phyloP scores from a whole-genome alignment of 2,888 invertebrate genomes.

The Ochropleura plecta region DNA sequence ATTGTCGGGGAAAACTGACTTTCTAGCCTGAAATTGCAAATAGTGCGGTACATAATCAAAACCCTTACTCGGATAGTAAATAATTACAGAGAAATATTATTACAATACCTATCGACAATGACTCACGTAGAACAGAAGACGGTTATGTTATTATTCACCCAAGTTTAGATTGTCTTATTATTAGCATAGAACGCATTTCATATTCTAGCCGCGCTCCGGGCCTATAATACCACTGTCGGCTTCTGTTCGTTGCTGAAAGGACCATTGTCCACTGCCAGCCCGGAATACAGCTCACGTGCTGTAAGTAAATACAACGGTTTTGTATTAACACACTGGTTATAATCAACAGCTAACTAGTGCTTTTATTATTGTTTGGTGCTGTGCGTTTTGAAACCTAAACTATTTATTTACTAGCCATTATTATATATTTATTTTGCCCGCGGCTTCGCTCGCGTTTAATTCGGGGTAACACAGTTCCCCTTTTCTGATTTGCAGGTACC shows the following conservation, averaged over 20 bases:
- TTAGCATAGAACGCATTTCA: slow-evolving; percentile 40
- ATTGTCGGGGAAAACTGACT: not conserved
- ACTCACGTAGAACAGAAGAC: slow-evolving; percentile 36
- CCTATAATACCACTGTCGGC: slow-evolving; percentile 70
- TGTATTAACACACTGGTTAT: slow-evolving; percentile 44
- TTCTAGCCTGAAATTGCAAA: no score
- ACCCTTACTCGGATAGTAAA: not conserved
- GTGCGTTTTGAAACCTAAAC: not conserved
- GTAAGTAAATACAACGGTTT: slow-evolving; percentile 50
- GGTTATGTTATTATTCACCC: slow-evolving; percentile 17
- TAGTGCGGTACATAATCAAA: not conserved
- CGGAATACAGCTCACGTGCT: slow-evolving; percentile 60
- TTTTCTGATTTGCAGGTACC: no score
- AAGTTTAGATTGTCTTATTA: slow-evolving; percentile 31
- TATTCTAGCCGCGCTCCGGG: slow-evolving; percentile 51
- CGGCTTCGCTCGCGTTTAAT: no score
- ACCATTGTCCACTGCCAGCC: slow-evolving; percentile 71
- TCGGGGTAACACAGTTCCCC: no score
- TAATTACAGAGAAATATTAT: slow-evolving; percentile 16
- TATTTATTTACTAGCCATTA: no score
- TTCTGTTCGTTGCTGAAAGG: slow-evolving; percentile 77
- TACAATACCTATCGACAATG: slow-evolving; percentile 6
- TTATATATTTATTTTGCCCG: no score
- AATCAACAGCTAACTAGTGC: slow-evolving; percentile 49
- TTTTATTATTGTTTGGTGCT: slow-evolving; percentile 5